Evolutionary conservation across 2,113 vertebrate species (phyloP).

Genomic region (Aldabrachelys gigantea): DNA sequence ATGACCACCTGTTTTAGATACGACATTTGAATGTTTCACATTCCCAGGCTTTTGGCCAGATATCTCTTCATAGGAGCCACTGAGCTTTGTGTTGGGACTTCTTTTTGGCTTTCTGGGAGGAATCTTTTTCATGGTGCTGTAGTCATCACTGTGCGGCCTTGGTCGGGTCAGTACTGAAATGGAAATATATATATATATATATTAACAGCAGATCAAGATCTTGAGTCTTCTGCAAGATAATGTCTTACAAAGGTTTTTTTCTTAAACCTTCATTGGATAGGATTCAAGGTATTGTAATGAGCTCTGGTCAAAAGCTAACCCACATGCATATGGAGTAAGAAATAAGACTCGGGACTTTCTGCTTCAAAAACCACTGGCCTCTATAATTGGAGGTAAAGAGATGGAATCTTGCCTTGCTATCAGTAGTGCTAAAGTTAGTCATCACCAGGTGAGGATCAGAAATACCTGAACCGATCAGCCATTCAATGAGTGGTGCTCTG

Average conservation of each 20-base stretch:
- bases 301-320: neutral
- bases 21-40: slow-evolving; percentile 73
- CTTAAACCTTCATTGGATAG: neutral
- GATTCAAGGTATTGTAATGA: neutral
- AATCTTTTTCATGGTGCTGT: slow-evolving; percentile 95
- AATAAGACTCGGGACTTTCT: neutral
- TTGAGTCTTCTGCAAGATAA: neutral
- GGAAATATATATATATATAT: neutral
- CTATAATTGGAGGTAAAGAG: neutral
- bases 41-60: slow-evolving; percentile 84
- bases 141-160: slow-evolving; percentile 96
- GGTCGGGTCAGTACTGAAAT: slow-evolving; percentile 86
- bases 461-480: neutral
- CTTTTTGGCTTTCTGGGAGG: slow-evolving; percentile 96
- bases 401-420: neutral
- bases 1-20: slow-evolving; percentile 72
- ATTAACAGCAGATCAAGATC: slow-evolving; percentile 17
- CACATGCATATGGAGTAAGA: neutral
- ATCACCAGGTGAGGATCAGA: neutral
- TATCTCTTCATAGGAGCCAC: slow-evolving; percentile 95
- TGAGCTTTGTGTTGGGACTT: slow-evolving; percentile 94
- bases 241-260: neutral
- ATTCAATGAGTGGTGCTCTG: neutral
- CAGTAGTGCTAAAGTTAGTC: neutral
- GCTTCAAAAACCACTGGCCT: neutral